Conservation (phyloP, 92 coral and sea anemone species). For the Epizoanthus fatuus region DNA sequence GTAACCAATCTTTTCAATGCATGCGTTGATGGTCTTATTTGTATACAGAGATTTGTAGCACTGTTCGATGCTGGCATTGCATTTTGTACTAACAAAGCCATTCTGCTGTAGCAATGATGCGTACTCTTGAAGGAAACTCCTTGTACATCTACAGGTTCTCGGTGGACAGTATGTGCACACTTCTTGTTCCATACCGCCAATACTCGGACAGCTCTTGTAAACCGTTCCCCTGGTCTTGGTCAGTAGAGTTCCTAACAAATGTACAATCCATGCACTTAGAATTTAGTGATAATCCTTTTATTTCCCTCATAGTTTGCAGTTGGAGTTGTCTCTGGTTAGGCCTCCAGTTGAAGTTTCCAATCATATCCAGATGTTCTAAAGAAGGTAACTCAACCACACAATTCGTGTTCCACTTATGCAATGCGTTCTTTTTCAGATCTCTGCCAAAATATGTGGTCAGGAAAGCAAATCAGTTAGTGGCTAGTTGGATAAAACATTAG, state of each 20-base stretch:
- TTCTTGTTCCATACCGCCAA: background rate
- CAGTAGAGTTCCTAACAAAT: background rate
- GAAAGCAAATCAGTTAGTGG: background rate
- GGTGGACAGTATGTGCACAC: background rate
- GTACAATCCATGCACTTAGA: background rate
- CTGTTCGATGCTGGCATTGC: background rate
- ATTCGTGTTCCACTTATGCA: background rate
- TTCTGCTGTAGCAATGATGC: background rate
- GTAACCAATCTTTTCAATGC: background rate
- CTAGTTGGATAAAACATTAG: too few relatives aligned
- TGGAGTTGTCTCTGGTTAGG: background rate
- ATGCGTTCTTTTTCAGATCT: conserved; percentile 14
- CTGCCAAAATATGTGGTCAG: background rate
- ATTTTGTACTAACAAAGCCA: background rate
- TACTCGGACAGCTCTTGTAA: background rate
- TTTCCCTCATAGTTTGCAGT: background rate
- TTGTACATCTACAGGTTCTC: background rate
- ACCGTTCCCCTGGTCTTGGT: background rate
- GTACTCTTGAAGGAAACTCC: background rate
- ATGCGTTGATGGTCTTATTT: background rate
- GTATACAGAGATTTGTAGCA: conserved; percentile 8
- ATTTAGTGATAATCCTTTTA: background rate
- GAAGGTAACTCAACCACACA: background rate
- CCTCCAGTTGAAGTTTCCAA: conserved; percentile 8
- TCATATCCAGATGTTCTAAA: background rate